Conservation (phyloP, 53 echinoderm and acorn worm genomes). For the Crossaster papposus region DNA sequence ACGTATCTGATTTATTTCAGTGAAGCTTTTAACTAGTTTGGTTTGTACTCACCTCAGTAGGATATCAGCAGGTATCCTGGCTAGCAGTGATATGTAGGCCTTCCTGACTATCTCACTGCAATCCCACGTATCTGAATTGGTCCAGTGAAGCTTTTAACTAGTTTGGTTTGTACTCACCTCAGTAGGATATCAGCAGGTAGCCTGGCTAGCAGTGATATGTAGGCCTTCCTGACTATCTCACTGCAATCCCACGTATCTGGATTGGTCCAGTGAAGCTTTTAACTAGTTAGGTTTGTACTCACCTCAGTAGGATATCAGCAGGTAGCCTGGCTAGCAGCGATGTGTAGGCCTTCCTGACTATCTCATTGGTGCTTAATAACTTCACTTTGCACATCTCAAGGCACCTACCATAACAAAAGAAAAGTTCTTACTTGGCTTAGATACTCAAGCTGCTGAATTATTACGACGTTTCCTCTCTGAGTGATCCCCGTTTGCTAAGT, state of each 20-base stretch:
- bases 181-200: constrained; percentile 85
- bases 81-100: constrained; percentile 77
- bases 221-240: constrained; percentile 61
- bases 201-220: constrained; percentile 71
- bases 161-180: constrained; percentile 67
- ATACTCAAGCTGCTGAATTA: too few species aligned
- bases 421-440: background rate
- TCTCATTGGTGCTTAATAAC: constrained; percentile 63
- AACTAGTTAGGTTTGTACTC: background rate
- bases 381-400: constrained; percentile 80
- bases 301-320: constrained; percentile 89
- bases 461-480: too few species aligned
- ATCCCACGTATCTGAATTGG: too few species aligned
- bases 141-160: background rate
- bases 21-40: background rate
- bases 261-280: background rate
- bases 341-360: constrained; percentile 68
- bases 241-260: too few species aligned
- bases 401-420: constrained; percentile 56
- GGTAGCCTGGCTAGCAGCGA: constrained; percentile 77
- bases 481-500: too few species aligned
- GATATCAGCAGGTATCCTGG: constrained; percentile 80
- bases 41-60: constrained; percentile 73
- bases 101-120: constrained; percentile 52
- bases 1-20: too few species aligned